Evolutionary conservation across 2,113 vertebrate genomes (phyloP), one percentile per base, ranked within the genome.

Genomic region (Hiodon alosoides): DNA sequence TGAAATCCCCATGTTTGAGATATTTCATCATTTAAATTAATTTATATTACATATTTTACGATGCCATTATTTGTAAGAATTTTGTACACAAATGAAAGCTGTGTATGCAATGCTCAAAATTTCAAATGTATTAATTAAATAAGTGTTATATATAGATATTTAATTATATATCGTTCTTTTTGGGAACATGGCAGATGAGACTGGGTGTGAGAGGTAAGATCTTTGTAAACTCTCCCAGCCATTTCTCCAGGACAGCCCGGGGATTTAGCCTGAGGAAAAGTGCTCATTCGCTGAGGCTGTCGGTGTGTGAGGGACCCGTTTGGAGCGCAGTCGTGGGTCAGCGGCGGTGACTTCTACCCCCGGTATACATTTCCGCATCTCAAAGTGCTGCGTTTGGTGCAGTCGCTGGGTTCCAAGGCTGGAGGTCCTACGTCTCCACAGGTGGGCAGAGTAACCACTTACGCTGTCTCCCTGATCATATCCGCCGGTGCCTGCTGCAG

Each of bases 391-490:
- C 16, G 10, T 47, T 7, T 57, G 65, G 58, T 67, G 53, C 31
- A 16, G 13, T 50, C 53, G 2, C 46, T 47, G 47, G 11, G 60
- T 67, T 67, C 65, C 50, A 67, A 67, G 50, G 76, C 76, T 77
- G 46, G 9, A 73, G 62, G 64, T 54, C 53, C 57, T 60, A 50
- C 11, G 47, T 13, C 55, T 73, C 76, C 51, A 73, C 71, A 77
- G 76, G 70, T 77, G 76, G 48, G 14, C 3, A 14, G 46, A 17
- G 73, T 48, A 57, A 74, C n/a, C 54, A 51, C 48, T 54, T 14
- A 46, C 52, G 4, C 62, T 59, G 50, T 13, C 50, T 46, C 7
- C n/a, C 31, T 3, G 47, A 52, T 11, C 13, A 58, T 57, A 52
- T 52, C 71, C 54, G n/a, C n/a, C 6, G 54, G 68, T 13, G 16